Evolutionary conservation across 2,888 invertebrate species (phyloP), one percentile per base, ranked within the genome.

Genomic region (Limnephilus lunatus): DNA sequence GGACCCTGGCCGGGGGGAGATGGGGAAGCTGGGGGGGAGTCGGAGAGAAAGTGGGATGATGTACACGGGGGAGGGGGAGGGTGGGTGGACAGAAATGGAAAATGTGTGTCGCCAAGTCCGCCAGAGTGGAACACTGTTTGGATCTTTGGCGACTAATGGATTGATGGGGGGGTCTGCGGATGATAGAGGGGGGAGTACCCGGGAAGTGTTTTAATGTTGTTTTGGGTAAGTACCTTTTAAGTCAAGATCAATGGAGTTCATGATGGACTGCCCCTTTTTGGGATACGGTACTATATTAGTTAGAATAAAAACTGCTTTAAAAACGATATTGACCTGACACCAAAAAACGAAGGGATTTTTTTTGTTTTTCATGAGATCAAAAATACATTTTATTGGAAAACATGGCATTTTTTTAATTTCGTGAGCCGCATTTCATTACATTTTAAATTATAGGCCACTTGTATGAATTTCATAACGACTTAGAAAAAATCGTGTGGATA

Each of bases 81-180:
- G 80, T 19, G 88, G 88, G 88, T 85, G 92, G 91, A 92, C 92
- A 89, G 95, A 95, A 96, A 96, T 96, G 96, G 96, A 95, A 96
- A 96, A 96, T 96, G 95, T 95, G 95, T 96, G 96, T 96, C 94
- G 94, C 95, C 95, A 95, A 95, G 95, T 96, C 95, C 95, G 95
- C 95, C 95, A 95, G 95, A 95, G 95, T 95, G 95, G 96, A 95
- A 95, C 95, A 95, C 94, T 95, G 95, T 95, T 94, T 94, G 94
- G 94, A 94, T 94, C 94, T 93, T 93, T 93, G 93, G 93, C 93
- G 95, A 95, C 94, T 96, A 96, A 96, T 96, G 95, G 95, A 96
- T 95, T 96, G 95, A 96, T 95, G 95, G 95, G 95, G 96, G 93
- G 85, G 91, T 85, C 82, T 92, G 89, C 92, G 82, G 85, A 90